phyloP scores from a whole-genome alignment of 2,888 invertebrate genomes.

The Rhagophthalmus giganteus region DNA sequence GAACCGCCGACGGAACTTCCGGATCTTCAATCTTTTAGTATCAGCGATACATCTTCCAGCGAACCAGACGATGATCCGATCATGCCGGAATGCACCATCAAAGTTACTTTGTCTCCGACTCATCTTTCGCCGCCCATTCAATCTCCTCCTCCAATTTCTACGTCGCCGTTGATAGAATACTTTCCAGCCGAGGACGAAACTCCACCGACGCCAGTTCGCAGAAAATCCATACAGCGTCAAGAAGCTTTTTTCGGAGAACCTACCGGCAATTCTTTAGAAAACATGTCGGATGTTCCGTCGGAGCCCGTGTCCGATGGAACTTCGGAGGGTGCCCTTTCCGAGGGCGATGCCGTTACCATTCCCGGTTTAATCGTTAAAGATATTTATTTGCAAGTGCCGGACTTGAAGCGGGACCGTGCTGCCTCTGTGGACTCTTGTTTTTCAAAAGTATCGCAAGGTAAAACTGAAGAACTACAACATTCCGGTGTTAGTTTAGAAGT shows the following conservation, averaged over 20 bases:
- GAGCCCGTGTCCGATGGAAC: slow-evolving; percentile 53
- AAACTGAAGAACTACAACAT: slow-evolving; percentile 71
- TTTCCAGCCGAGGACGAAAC: slow-evolving; percentile 55
- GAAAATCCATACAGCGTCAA: slow-evolving; percentile 78
- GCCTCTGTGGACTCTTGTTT: slow-evolving; percentile 88
- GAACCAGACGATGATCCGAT: slow-evolving; percentile 52
- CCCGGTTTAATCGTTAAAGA: slow-evolving; percentile 51
- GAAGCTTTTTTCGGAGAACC: slow-evolving; percentile 81
- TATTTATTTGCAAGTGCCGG: slow-evolving; percentile 72
- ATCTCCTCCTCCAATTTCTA: slow-evolving; percentile 50
- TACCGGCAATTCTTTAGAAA: slow-evolving; percentile 71
- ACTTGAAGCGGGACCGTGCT: slow-evolving; percentile 80
- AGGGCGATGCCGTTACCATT: slow-evolving; percentile 45
- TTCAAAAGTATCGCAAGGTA: slow-evolving; percentile 72
- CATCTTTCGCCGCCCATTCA: slow-evolving; percentile 57
- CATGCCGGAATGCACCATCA: slow-evolving; percentile 61
- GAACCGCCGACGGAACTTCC: slow-evolving; percentile 52
- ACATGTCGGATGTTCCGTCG: slow-evolving; percentile 60
- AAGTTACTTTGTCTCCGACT: slow-evolving; percentile 66
- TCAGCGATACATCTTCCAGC: slow-evolving; percentile 59
- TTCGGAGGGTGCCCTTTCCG: slow-evolving; percentile 48
- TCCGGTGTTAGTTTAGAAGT: slow-evolving; percentile 68
- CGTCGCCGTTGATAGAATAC: slow-evolving; percentile 62
- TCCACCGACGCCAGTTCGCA: slow-evolving; percentile 54
- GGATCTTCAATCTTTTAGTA: slow-evolving; percentile 50